Base-by-base conservation (phyloP, 1,140 invertebrate species). In the Meteorus sp. region DNA sequence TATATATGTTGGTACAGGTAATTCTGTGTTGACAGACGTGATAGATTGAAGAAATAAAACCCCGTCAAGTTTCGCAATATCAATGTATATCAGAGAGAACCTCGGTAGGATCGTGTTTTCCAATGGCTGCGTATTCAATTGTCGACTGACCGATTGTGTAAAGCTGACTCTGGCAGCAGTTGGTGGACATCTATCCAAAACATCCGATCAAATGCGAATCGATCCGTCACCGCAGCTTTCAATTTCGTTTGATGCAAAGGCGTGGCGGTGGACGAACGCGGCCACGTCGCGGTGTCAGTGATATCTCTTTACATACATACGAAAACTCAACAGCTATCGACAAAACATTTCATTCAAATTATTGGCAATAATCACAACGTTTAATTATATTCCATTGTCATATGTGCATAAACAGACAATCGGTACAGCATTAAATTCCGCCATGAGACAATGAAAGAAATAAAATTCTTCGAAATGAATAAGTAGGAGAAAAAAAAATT, bases 171-270 rank as follows among this genome's bases (percentile, higher is more conserved):
- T 43, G 48, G 23, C 56, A 52, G 56, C 29, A 59, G 33, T 59
- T 37, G 56, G 48, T 27, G 48, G 56, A 59, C 48, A 59, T 51
- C 37, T 37, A 48, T 53, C 48, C 37, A 41, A 23, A 50, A 52
- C 56, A 59, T 23, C 19, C 48, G 35, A 44, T 59, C 56, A 59
- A 59, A 59, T 39, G 56, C 13, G 56, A 47, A 59, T 59, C 48
- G 56, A 59, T 59, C 37, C 50, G 48, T 52, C 56, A 59, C 56
- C 56, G 37, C 56, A 59, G 56, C 56, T 52, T 59, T 59, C 56
- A 59, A 59, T 59, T 59, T 59, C 39, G 50, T 41, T 51, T 52
- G 48, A 50, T 57, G 22, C 29, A 25, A 13, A n/a, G 8, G 1
- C 33, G 25, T 17, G 22, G 27, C 29, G 15, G n/a, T 54, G 19